Evolutionary conservation across 2,888 invertebrate species (phyloP).

Genomic region (Melanostoma scalare): DNA sequence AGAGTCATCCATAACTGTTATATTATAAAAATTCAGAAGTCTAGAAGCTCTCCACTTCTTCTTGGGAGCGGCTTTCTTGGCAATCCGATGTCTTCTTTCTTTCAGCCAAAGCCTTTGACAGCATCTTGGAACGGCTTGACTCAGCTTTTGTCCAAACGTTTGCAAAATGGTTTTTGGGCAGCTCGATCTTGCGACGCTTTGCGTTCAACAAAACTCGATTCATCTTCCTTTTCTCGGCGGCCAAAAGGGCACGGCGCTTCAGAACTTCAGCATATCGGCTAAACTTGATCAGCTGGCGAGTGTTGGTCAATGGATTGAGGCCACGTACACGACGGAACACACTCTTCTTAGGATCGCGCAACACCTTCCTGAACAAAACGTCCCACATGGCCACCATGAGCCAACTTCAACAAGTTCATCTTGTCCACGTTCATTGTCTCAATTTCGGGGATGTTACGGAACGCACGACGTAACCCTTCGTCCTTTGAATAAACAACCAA

Average conservation of each 20-base stretch:
- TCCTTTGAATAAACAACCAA: constrained; percentile 97
- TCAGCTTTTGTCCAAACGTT: constrained; percentile 79
- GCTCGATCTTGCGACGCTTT: constrained; percentile 85
- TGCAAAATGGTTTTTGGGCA: constrained; percentile 81
- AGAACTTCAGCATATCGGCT: constrained; percentile 97
- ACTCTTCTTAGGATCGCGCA: constrained; percentile 92
- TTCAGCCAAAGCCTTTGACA: constrained; percentile 78
- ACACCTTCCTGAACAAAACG: constrained; percentile 96
- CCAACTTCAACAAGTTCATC: constrained; percentile 96
- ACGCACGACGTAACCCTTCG: constrained; percentile 96
- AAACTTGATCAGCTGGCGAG: constrained; percentile 92
- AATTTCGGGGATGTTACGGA: constrained; percentile 99
- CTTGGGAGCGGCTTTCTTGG: constrained; percentile 77
- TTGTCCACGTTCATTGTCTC: constrained; percentile 95
- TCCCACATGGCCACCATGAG: constrained; percentile 98
- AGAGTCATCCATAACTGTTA: constrained; percentile 60
- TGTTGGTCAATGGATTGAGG: constrained; percentile 96
- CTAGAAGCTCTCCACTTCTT: constrained; percentile 74
- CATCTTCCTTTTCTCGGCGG: constrained; percentile 86
- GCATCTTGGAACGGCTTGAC: constrained; percentile 79
- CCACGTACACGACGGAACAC: constrained; percentile 92
- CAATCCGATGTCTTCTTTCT: constrained; percentile 80
- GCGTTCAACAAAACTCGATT: constrained; percentile 86
- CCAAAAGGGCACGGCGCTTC: constrained; percentile 91
- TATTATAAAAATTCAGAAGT: constrained; percentile 65